Evolutionary conservation across 2,888 invertebrate species (phyloP), one percentile per base, ranked within the genome.

Genomic region (Catocala fraxini): DNA sequence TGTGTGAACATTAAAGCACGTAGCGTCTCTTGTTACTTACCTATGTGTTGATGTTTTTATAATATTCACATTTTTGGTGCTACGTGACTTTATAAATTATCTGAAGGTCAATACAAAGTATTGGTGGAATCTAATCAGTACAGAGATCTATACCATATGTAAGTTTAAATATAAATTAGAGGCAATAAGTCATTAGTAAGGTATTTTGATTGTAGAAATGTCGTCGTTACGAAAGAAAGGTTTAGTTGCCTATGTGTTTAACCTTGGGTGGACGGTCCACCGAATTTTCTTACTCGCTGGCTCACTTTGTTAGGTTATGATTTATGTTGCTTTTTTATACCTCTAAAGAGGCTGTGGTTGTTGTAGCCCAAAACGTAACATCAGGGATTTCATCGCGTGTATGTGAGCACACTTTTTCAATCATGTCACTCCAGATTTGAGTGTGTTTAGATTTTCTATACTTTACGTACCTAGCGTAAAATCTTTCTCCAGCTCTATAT

Each of bases 1-100:
- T 84, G 73, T 72, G 70, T 71, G 60, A 65, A 71, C 70, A 72
- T 68, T 67, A 66, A 72, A 71, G 76, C 84, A 84, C 84, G 84
- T 84, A 79, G 56, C 63, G 57, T 62, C 54, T 56, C 68, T 61
- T 57, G 63, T 55, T 53, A 59, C 53, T 33, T 63, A 69, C 68
- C 39, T 62, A 59, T 63, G 63, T 66, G 60, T 63, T 63, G 56
- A 61, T 58, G 59, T 61, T 65, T 52, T 67, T 62, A 55, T 57
- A 67, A 63, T 68, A 67, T 70, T 66, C 61, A 65, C 51, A 71
- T 64, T 67, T 75, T 77, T 77, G 63, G 71, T 65, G 57, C 67
- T 70, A 77, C 78, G 75, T 76, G 76, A 76, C 75, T 74, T 68
- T 12, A 66, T 54, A 51, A 60, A 67, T 49, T 5, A 55, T 65